Percentiles rank a stretch among this genome's conserved stretches.
Evolutionary conservation across 1,140 invertebrate genomes (phyloP).

Genomic region (Apis cerana): DNA sequence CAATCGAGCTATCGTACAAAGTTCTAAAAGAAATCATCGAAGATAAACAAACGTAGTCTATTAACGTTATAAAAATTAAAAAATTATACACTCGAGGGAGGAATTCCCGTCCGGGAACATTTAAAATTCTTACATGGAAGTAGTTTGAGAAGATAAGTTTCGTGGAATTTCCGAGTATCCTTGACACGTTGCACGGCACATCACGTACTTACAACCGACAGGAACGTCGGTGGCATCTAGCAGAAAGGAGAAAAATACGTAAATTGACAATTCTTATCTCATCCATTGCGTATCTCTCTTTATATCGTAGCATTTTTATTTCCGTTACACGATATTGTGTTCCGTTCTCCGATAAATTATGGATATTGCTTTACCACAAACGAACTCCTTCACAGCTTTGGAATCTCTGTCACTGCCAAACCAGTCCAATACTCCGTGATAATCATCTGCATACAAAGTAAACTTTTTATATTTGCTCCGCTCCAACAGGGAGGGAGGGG

Average conservation of each 20-base stretch:
- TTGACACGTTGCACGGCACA: slow-evolving; percentile 67
- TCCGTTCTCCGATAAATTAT: slow-evolving; percentile 5
- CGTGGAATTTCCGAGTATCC: slow-evolving; percentile 65
- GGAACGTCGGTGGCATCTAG: slow-evolving; percentile 54
- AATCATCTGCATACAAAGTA: slow-evolving; percentile 64
- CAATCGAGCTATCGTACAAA: slow-evolving; percentile 66
- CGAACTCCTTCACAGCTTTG: slow-evolving; percentile 14
- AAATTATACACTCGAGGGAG: not conserved
- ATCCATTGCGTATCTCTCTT: not conserved
- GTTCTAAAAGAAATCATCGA: slow-evolving; percentile 62
- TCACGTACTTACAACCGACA: slow-evolving; percentile 58
- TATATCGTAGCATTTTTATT: not conserved
- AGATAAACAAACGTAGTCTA: not conserved
- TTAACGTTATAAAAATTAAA: slow-evolving; percentile 6
- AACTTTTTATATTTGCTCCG: slow-evolving; percentile 6
- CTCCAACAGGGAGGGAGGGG: not conserved
- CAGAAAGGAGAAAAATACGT: slow-evolving; percentile 12
- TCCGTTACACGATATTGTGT: slow-evolving; percentile 7
- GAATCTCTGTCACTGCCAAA: slow-evolving; percentile 49
- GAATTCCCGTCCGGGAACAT: not conserved
- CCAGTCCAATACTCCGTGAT: slow-evolving; percentile 56
- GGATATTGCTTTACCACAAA: slow-evolving; percentile 44
- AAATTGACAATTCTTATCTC: slow-evolving; percentile 4
- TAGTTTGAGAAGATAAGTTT: slow-evolving; percentile 64
- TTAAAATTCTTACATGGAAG: slow-evolving; percentile 60